A percentile compares a stretch with the other conserved stretches of the same genome.
These are phyloP conservation scores for Melipona beecheii DNA, from an alignment of 2,888 invertebrate species.

Conservation along the genomic window DNA sequence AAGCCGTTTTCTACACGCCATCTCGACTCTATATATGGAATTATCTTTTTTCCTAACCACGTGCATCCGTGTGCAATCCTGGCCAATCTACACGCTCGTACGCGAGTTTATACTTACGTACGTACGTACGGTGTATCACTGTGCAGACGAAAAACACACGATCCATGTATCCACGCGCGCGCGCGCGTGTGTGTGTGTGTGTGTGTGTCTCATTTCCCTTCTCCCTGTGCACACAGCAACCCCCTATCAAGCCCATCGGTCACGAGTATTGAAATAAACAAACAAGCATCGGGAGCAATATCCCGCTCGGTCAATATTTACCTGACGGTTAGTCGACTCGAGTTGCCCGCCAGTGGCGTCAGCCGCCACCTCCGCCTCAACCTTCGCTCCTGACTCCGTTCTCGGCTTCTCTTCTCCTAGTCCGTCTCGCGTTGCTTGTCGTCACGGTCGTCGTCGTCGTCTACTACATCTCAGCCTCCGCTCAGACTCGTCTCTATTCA, in stretches of 20 bases:
- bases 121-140: not conserved
- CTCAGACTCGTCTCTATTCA: constrained; percentile 4
- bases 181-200: not conserved
- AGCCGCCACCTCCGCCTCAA: constrained; percentile 53
- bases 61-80: constrained; percentile 3
- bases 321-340: constrained; percentile 83
- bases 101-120: not conserved
- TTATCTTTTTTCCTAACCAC: not conserved
- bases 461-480: no score
- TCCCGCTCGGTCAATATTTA: constrained; percentile 84
- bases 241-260: constrained; percentile 77
- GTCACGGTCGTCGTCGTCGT: not conserved
- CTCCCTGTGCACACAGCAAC: constrained; percentile 55
- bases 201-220: constrained; percentile 36
- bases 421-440: constrained; percentile 5
- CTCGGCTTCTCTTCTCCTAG: constrained; percentile 35
- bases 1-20: not conserved
- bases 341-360: constrained; percentile 62
- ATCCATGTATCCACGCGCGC: not conserved
- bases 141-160: not conserved
- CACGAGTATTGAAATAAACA: constrained; percentile 83
- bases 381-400: constrained; percentile 32
- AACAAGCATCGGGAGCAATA: constrained; percentile 84
- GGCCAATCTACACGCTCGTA: no score
- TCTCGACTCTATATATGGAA: not conserved